Base-by-base conservation (phyloP, 2,888 invertebrate species). In the Desoria tigrina region DNA sequence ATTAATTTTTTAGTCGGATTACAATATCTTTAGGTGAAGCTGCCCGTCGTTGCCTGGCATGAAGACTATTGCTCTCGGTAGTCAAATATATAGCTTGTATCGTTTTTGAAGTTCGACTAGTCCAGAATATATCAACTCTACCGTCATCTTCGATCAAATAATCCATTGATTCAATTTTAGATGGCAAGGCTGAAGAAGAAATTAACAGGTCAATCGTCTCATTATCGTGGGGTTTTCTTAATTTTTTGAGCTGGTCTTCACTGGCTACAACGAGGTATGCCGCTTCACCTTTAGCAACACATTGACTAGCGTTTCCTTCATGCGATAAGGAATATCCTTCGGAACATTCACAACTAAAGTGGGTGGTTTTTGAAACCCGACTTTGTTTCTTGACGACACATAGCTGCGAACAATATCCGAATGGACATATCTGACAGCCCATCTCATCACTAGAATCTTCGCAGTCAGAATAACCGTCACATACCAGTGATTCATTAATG, bases 351-450 rank as follows among this genome's bases (percentile, higher is more conserved):
- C 85, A 86, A 32, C 79, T 78, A 63, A 80, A 80, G n/a, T n/a
- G n/a, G n/a, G n/a, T n/a, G n/a, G n/a, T n/a, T 63, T 79, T 80
- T 56, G 71, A 77, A 3, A 53, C 55, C 2, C 68, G 63, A 16
- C 26, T 57, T 83, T 84, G 82, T 74, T 85, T 85, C 73, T 85
- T 84, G 65, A 84, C 84, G 23, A 87, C 83, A 78, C 91, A 92
- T 61, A 87, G 82, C 79, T 93, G 92, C 23, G 92, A 87, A 78
- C 93, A 93, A 2, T 86, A 83, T 54, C 87, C 86, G 84, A 90
- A 90, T 61, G 84, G 81, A 79, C 90, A 90, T 57, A 78, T 78
- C 50, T 77, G 76, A 77, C 79, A 82, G 78, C 79, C 82, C 78
- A 77, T 79, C 79, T 72, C 84, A 74, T 81, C 81, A 37, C 78